phyloP scores from a whole-genome alignment of 2,797 vertebrate genomes.

The Chiloscyllium punctatum region DNA sequence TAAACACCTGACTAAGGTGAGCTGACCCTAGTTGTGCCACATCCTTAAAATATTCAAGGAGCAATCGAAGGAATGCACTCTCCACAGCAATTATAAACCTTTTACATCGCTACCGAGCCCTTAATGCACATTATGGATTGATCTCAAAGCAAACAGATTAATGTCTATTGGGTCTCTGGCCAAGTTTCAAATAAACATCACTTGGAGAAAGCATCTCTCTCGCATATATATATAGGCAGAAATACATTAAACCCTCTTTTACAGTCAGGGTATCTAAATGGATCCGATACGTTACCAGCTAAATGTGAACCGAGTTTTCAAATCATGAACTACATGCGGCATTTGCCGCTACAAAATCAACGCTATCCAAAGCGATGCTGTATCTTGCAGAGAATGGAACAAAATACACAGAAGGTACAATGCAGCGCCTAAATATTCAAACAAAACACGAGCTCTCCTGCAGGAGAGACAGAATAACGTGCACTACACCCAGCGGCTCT shows the following conservation, averaged over 20 bases:
- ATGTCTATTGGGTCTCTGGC: too few species aligned
- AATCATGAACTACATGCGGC: neutral
- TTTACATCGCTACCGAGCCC: neutral
- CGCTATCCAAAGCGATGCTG: neutral
- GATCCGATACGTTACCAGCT: neutral
- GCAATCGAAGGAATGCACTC: neutral
- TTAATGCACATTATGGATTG: constrained; percentile 1
- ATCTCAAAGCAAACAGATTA: neutral
- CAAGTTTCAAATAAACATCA: neutral
- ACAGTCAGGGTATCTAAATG: too few species aligned
- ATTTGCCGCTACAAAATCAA: neutral
- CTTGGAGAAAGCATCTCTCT: too few species aligned
- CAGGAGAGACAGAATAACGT: neutral
- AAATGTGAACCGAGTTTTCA: neutral
- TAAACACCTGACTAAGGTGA: neutral
- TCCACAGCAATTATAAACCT: neutral
- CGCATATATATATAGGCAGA: neutral
- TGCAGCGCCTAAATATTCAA: neutral
- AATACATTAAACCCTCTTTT: neutral
- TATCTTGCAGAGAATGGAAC: neutral
- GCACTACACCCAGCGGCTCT: neutral
- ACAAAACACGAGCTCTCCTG: neutral
- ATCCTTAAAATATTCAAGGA: neutral
- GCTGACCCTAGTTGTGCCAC: neutral
- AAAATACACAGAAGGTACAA: neutral